These are phyloP conservation scores for Dendrocincla tyrannina DNA, from an alignment of 2,797 vertebrate species.

Conservation along the genomic window DNA sequence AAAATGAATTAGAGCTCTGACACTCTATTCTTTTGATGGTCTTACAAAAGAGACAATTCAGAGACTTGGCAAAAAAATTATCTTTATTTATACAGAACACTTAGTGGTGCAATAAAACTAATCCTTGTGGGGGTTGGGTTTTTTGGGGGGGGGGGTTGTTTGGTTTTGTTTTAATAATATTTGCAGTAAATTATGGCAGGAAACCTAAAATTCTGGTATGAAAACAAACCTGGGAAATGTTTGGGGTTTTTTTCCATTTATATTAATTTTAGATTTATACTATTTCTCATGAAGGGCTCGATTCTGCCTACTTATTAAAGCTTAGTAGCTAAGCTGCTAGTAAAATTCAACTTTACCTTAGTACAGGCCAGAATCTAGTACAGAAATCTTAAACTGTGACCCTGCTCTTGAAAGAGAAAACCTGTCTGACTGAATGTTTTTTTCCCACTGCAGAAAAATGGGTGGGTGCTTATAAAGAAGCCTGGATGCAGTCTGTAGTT, in stretches of 20 bases:
- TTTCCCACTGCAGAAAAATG: not conserved
- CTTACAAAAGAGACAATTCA: slow-evolving; percentile 47
- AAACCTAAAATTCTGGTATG: not conserved
- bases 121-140: not conserved
- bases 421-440: not conserved
- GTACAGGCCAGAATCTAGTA: not conserved
- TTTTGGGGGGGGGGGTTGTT: too few relatives aligned
- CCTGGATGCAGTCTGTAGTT: not conserved
- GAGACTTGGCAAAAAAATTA: not conserved
- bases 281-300: not conserved
- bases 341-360: not conserved
- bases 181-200: not conserved
- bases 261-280: slow-evolving; percentile 43
- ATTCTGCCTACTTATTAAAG: not conserved
- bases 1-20: slow-evolving; percentile 43
- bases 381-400: not conserved
- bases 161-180: not conserved
- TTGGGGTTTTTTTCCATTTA: not conserved
- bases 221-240: not conserved
- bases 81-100: slow-evolving; percentile 14
- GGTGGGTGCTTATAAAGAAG: not conserved
- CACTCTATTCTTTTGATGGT: not conserved
- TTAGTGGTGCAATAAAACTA: slow-evolving; percentile 33
- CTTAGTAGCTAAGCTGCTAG: not conserved
- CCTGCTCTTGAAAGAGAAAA: not conserved